Base-by-base conservation (phyloP, 2,797 vertebrate species). In the Prionace glauca region DNA sequence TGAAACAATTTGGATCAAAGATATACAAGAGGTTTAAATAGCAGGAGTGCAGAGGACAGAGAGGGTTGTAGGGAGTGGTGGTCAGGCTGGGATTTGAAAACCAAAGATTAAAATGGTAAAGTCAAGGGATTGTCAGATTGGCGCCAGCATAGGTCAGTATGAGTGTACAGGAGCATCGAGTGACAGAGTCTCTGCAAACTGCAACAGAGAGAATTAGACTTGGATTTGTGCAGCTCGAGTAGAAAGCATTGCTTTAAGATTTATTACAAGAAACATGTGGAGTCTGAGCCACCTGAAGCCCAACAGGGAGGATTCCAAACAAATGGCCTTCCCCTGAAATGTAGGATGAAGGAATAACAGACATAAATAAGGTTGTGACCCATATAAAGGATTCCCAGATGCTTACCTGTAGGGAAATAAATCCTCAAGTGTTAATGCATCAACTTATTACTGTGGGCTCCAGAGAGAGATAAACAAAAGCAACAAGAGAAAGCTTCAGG, bases 401-500 rank as follows among this genome's bases (percentile, higher is more conserved):
- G 22, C 20, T 24, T 92, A 67, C 90, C 62, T 92, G 2, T 92
- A 65, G 65, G 90, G 24, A 92, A 69, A 92, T 69, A 69, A 92
- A 69, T 41, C n/a, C 90, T 69, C 8, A 1, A n/a, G 65, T 65
- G 36, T 36, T 92, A 92, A 92, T 92, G 90, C 65, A 92, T 92
- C 90, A 92, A 92, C 62, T 36, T 69, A 36, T n/a, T 69, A 18
- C 16, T 92, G 29, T 69, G n/a, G 8, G 90, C 32, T 92, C 90
- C 90, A 36, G 62, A 92, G 62, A 92, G 86, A 62, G 90, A 69
- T 20, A 92, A 92, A 92, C 90, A 92, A 69, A 92, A 69, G n/a
- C 90, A 69, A 69, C 62, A 92, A 92, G 10, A 41, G n/a, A 92
- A 45, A 22, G 90, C 90, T 69, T 24, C 90, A 69, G 90, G 62